A percentile compares a stretch with the other conserved stretches of the same genome.
Conservation (phyloP, 2,888 invertebrate genomes). For the Cerastis rubricosa region DNA sequence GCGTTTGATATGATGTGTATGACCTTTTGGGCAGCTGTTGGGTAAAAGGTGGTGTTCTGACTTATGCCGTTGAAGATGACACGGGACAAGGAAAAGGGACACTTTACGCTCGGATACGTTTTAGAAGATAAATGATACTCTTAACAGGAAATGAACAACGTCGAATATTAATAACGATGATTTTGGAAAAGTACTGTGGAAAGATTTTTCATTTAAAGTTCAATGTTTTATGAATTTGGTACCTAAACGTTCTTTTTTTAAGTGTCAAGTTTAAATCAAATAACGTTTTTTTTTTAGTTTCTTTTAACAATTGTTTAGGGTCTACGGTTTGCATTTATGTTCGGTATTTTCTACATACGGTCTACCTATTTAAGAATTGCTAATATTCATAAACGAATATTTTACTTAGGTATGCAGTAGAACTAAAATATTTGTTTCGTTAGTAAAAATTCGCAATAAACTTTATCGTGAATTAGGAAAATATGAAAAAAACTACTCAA, state of each 20-base stretch:
- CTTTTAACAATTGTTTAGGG: too few species aligned
- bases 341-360: too few species aligned
- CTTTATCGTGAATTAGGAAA: neutral
- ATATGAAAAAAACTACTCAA: constrained; percentile 22
- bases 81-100: constrained; percentile 37
- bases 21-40: constrained; percentile 69
- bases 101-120: constrained; percentile 19
- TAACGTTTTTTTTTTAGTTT: too few species aligned
- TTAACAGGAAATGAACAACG: constrained; percentile 38
- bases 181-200: neutral
- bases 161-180: constrained; percentile 25
- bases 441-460: too few species aligned
- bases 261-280: too few species aligned
- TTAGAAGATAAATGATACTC: constrained; percentile 33
- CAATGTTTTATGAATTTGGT: neutral
- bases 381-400: neutral
- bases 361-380: too few species aligned
- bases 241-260: neutral
- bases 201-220: neutral
- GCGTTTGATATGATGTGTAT: constrained; percentile 61
- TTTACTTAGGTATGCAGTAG: too few species aligned
- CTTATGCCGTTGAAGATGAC: constrained; percentile 49
- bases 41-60: constrained; percentile 51
- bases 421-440: too few species aligned
- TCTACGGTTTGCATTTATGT: too few species aligned